A percentile compares a stretch with the other conserved stretches of the same genome.
phyloP scores from a whole-genome alignment of 1,140 invertebrate species.

The Cecropterus lyciades region DNA sequence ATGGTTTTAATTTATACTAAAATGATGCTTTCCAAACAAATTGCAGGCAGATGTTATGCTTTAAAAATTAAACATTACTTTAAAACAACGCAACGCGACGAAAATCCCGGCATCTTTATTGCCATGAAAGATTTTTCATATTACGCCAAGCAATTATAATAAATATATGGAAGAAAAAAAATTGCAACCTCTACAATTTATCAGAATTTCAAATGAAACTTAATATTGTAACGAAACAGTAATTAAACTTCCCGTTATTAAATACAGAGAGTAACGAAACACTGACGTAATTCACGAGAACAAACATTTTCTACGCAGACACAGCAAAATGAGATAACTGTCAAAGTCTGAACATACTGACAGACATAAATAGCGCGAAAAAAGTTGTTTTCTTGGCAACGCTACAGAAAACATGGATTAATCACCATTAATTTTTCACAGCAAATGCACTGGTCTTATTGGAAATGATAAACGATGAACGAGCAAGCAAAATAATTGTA shows the following conservation, averaged over 20 bases:
- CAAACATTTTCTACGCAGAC: conserved; percentile 3
- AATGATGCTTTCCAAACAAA: no score
- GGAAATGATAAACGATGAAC: neutral
- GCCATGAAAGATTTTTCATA: no score
- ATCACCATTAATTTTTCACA: conserved; percentile 30
- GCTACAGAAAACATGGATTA: conserved; percentile 36
- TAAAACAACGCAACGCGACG: no score
- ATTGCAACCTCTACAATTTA: no score
- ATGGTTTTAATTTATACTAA: no score
- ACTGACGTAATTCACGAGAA: conserved; percentile 14
- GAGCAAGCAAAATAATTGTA: neutral
- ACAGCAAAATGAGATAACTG: conserved; percentile 25
- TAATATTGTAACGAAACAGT: neutral
- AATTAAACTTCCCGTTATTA: neutral
- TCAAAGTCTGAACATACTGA: conserved; percentile 25
- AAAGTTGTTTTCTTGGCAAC: conserved; percentile 37
- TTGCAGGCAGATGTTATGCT: no score
- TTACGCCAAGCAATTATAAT: no score
- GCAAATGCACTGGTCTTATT: neutral
- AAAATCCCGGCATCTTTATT: no score
- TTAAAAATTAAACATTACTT: no score
- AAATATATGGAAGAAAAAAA: no score
- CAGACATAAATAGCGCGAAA: conserved; percentile 34
- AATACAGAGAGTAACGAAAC: conserved; percentile 1
- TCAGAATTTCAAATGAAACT: neutral